Conservation (phyloP, 1,140 invertebrate genomes). For the Mizuhopecten yessoensis region DNA sequence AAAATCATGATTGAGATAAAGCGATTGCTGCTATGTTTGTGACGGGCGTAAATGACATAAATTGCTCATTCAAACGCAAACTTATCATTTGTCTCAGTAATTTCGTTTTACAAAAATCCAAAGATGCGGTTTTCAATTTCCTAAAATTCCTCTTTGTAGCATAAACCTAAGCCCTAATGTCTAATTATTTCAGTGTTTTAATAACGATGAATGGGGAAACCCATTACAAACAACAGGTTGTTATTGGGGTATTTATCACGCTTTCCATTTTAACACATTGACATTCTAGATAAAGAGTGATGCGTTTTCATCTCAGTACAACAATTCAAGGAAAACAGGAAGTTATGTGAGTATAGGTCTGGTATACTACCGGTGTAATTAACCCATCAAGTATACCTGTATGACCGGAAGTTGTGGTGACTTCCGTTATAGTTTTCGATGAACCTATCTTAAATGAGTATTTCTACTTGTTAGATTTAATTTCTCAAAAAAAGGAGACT, state of each 20-base stretch:
- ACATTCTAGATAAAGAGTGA: neutral
- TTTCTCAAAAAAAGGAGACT: no score
- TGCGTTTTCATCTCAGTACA: neutral
- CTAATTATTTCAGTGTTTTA: neutral
- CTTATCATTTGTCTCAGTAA: neutral
- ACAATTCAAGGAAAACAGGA: no score
- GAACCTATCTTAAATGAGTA: no score
- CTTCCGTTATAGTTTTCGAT: no score
- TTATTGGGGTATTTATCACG: neutral
- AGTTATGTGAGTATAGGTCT: no score
- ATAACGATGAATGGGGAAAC: neutral
- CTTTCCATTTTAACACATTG: neutral
- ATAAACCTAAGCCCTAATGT: neutral
- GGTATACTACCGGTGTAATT: no score
- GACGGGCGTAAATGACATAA: neutral
- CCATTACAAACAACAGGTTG: neutral
- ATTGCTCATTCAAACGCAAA: slow-evolving; percentile 26
- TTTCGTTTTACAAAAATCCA: neutral
- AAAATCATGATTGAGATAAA: neutral
- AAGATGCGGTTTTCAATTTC: neutral
- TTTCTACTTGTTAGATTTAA: no score
- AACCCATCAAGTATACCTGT: no score
- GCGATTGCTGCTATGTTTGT: neutral
- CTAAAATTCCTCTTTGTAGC: neutral
- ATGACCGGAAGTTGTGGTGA: no score